Evolutionary conservation across 2,797 vertebrate species (phyloP), one percentile per base, ranked within the genome.

Genomic region (Ctenopoma kingsleyae): DNA sequence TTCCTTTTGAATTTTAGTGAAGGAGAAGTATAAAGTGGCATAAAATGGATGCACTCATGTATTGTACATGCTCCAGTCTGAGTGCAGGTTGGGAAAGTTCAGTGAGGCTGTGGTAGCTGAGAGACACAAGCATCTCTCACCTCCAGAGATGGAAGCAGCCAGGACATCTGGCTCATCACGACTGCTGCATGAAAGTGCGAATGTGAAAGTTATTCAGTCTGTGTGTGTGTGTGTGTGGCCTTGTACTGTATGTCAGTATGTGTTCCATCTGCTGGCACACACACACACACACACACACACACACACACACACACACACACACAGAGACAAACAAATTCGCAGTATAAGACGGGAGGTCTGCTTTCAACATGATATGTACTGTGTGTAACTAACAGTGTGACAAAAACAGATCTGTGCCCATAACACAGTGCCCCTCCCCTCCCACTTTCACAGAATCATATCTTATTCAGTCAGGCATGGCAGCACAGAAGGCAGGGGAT

Each of bases 401-500:
- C 25, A 57, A 23, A 25, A 56, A 54, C 53, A 41, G 58, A 62
- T 72, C 47, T 46, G 17, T 25, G 32, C 48, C 48, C 66, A 20
- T 82, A 78, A 74, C 64, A 76, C 51, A 25, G 59, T 49, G 30
- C 54, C 35, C 10, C 46, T 27, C 30, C 61, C 32, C 41, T 55
- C 71, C 8, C 30, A 43, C 65, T 70, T 74, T 32, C 20, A 52
- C 48, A 62, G 66, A 82, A 78, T 81, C 84, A 60, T 83, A 85
- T 89, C 78, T 78, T 81, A 74, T 74, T 82, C 78, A 78, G 63
- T 71, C 85, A 87, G 83, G 67, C 82, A 66, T 64, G 38, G 74
- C 48, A 47, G 71, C 74, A 63, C 74, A 63, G 79, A 64, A 75
- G 67, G 59, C 71, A 78, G 64, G 10, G 58, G 70, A 67, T 77